Evolutionary conservation across 2,888 invertebrate species (phyloP), one percentile per base, ranked within the genome.

Genomic region (Cybosia mesomella): DNA sequence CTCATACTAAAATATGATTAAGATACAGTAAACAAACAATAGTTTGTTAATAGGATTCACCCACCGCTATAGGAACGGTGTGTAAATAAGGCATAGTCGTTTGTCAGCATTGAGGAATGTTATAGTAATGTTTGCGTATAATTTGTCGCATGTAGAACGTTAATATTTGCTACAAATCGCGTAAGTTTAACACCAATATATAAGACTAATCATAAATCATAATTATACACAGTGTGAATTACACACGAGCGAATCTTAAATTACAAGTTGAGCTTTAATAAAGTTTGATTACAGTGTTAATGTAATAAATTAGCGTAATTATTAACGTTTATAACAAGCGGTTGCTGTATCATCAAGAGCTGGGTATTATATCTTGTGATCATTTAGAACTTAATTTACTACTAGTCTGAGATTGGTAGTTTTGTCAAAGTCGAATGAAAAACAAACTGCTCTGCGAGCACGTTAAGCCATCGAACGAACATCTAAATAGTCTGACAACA

Each of bases 251-350:
- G 54, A 68, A 68, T 66, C 15, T 61, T 68, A 70, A 68, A 73
- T 71, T 59, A 71, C 57, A 68, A 69, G 58, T 10, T n/a, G 28
- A 43, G 53, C 57, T 53, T 57, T 73, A 73, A 69, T 69, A 69
- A 64, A 68, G 53, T 76, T 69, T 73, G 67, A 73, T 75, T 68
- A 77, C 39, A 70, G 55, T 55, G 57, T 59, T 39, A 70, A 43
- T 71, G 36, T 73, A 70, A 71, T 49, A 49, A 49, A 49, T 49
- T 49, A 49, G n/a, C n/a, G n/a, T 77, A 69, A 73, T 59, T n/a
- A 53, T 49, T 66, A 71, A 60, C 54, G 68, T 72, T 77, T 67
- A 66, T 78, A 61, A 72, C 9, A 59, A 22, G 65, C 18, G 28
- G 21, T 66, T 72, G 66, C 73, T 70, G 71, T 72, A 60, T 69